Conservation (phyloP, 2,113 vertebrate species). For the Podocnemis expansa region DNA sequence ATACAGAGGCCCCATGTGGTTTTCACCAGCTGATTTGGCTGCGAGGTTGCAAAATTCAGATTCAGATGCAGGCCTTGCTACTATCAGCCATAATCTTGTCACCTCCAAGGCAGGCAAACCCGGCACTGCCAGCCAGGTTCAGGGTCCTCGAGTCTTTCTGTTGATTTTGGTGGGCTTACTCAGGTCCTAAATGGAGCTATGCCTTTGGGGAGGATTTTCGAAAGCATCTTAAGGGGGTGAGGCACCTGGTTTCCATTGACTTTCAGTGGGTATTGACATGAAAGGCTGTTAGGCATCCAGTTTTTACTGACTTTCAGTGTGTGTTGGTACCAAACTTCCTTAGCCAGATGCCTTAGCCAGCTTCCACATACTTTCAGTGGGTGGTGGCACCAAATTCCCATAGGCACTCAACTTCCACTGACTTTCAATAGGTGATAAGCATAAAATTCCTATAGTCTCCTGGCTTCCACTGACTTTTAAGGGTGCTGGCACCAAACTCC, state of each 20-base stretch:
- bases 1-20: neutral
- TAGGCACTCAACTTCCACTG: neutral
- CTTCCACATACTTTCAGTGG: no score
- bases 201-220: neutral
- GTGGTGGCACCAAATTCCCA: neutral
- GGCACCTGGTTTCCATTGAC: neutral
- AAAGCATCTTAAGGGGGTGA: neutral
- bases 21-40: neutral
- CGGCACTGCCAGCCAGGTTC: fast-evolving
- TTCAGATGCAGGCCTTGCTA: neutral
- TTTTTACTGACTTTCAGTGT: neutral
- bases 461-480: neutral
- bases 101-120: neutral
- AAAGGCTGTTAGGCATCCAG: no score
- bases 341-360: neutral
- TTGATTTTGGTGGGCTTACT: neutral
- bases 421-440: neutral
- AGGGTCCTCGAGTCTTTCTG: neutral
- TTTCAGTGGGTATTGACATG: no score
- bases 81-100: neutral
- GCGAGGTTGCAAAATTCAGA: neutral
- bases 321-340: neutral
- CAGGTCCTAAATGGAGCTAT: neutral
- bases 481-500: neutral
- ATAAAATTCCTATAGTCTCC: neutral